Evolutionary conservation across 1,140 invertebrate genomes (phyloP).

Genomic region (Calliopsis andreniformis): DNA sequence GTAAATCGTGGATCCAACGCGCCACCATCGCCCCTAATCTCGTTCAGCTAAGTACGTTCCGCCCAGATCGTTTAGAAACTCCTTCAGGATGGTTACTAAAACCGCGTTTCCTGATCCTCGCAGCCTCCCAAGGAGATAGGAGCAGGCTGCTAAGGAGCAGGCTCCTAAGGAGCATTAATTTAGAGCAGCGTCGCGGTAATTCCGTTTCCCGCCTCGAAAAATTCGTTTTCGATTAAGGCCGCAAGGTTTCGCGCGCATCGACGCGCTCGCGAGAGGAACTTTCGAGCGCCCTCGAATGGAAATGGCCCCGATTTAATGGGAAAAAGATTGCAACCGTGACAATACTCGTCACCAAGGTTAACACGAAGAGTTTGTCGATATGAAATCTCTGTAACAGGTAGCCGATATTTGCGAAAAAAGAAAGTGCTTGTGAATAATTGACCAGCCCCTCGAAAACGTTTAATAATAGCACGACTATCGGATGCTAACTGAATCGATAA

Average conservation of each 20-base stretch:
- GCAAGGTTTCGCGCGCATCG: too few relatives aligned
- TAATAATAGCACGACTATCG: slow-evolving; percentile 11
- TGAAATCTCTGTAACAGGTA: not conserved
- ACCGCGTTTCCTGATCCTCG: slow-evolving; percentile 13
- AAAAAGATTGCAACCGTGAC: too few relatives aligned
- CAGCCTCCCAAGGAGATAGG: not conserved
- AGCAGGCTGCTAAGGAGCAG: not conserved
- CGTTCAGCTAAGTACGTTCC: slow-evolving; percentile 31
- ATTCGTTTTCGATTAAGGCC: not conserved
- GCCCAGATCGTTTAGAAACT: slow-evolving; percentile 20
- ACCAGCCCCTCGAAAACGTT: slow-evolving; percentile 1
- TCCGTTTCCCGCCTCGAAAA: not conserved
- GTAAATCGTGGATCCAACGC: slow-evolving; percentile 1
- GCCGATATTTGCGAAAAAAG: not conserved
- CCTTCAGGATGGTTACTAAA: not conserved
- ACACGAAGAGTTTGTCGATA: too few relatives aligned
- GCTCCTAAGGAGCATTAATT: not conserved
- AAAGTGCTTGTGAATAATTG: slow-evolving; percentile 15
- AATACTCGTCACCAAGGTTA: too few relatives aligned
- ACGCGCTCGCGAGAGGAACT: too few relatives aligned
- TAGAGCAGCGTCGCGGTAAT: not conserved
- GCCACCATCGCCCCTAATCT: slow-evolving; percentile 18
- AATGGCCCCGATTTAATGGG: too few relatives aligned
- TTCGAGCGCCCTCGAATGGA: too few relatives aligned
- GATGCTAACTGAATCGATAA: not conserved